Percentiles rank a stretch among this genome's conserved stretches.
Conservation (phyloP, 2,797 vertebrate genomes). For the Corythornis leucogaster region DNA sequence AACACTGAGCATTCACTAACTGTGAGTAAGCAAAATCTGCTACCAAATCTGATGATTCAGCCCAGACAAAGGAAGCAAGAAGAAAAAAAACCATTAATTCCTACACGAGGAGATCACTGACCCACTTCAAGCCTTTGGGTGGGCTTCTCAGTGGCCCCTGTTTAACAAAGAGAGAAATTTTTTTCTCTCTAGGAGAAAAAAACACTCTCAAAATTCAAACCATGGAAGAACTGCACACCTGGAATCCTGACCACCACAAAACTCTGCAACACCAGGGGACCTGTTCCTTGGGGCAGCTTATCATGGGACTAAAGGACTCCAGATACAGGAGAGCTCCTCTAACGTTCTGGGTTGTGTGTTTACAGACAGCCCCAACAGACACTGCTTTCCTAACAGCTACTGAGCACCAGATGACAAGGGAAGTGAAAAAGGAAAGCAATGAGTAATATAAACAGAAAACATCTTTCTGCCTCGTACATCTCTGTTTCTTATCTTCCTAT, state of each 20-base stretch:
- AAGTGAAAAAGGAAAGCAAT: neutral
- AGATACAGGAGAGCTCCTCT: neutral
- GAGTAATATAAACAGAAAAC: neutral
- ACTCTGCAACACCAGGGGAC: accelerated
- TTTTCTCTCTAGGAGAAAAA: neutral
- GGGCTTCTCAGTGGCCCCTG: accelerated
- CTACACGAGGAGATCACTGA: neutral
- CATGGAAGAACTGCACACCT: neutral
- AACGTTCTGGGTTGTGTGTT: neutral
- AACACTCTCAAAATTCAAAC: neutral
- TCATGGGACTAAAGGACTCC: neutral
- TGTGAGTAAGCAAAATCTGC: neutral
- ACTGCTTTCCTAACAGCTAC: neutral
- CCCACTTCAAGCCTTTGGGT: neutral
- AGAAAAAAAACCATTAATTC: neutral
- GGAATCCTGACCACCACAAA: neutral
- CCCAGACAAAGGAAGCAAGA: neutral
- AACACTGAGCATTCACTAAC: neutral
- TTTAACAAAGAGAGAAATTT: neutral
- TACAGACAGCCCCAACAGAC: neutral
- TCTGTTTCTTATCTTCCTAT: neutral
- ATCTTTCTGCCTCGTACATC: neutral
- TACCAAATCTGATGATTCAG: neutral
- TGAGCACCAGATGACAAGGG: neutral
- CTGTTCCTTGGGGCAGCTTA: neutral